Conservation (phyloP, 2,797 vertebrate genomes). For the Zenarchopterus dispar region DNA sequence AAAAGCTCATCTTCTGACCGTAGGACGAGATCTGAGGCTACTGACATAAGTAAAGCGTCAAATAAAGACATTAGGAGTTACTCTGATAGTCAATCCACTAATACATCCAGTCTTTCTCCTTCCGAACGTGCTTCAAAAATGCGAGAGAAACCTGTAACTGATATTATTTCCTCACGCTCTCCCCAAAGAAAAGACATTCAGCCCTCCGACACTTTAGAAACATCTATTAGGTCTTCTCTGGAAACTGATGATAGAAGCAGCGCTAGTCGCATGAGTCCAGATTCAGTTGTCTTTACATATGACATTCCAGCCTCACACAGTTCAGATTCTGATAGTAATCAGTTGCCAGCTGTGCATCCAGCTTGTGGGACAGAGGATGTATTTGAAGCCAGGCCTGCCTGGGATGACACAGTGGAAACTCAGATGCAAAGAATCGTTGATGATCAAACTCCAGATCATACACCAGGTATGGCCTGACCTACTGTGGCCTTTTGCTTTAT, state of each 20-base stretch:
- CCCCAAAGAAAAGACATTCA: conserved; percentile 36
- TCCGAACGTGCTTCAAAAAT: conserved; percentile 81
- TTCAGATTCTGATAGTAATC: conserved; percentile 87
- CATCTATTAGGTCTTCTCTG: conserved; percentile 56
- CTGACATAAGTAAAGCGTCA: conserved; percentile 62
- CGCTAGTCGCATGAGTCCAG: conserved; percentile 65
- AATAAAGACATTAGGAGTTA: conserved; percentile 59
- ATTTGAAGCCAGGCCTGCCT: conserved; percentile 93
- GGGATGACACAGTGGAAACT: conserved; percentile 96
- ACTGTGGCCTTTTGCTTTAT: conserved; percentile 80
- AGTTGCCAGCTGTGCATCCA: conserved; percentile 79
- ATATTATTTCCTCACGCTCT: conserved; percentile 51
- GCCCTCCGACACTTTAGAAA: conserved; percentile 35
- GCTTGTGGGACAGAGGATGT: conserved; percentile 89
- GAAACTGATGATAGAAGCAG: conserved; percentile 63
- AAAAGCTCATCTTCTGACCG: conserved; percentile 44
- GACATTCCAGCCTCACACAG: conserved; percentile 84
- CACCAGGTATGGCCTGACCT: conserved; percentile 90
- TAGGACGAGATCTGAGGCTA: conserved; percentile 77
- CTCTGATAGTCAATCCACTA: conserved; percentile 68
- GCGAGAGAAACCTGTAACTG: conserved; percentile 59
- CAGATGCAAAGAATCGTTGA: conserved; percentile 95
- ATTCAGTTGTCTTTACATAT: conserved; percentile 76
- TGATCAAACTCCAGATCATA: conserved; percentile 89
- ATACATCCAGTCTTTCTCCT: conserved; percentile 73